Evolutionary conservation across 2,113 vertebrate genomes (phyloP).

Genomic region (Alectura lathami): DNA sequence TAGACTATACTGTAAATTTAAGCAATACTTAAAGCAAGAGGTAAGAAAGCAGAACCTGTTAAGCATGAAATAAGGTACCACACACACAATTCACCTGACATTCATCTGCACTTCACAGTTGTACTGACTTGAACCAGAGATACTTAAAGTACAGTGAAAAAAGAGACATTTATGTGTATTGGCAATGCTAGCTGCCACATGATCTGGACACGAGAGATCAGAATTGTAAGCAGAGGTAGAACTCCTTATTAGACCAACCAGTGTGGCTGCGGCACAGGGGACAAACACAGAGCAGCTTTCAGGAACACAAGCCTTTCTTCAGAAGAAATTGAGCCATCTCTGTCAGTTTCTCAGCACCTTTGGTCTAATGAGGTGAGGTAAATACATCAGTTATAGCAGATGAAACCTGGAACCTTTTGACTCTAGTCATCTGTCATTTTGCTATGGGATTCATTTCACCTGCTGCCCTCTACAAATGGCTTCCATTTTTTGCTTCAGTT

Average conservation of each 20-base stretch:
- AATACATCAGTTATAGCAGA: not conserved
- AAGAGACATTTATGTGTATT: not conserved
- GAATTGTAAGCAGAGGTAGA: not conserved
- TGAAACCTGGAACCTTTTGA: too few species aligned
- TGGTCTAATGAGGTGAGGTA: not conserved
- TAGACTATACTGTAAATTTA: not conserved
- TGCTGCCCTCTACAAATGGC: not conserved
- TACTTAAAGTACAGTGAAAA: not conserved
- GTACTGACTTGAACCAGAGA: not conserved
- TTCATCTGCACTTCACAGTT: not conserved
- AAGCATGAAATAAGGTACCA: not conserved
- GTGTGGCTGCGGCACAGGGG: not conserved
- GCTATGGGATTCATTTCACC: not conserved
- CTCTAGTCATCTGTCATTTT: not conserved
- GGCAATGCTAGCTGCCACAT: not conserved
- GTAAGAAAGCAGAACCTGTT: not conserved
- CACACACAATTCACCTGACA: not conserved
- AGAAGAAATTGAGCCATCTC: not conserved
- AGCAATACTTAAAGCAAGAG: not conserved
- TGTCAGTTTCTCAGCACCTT: not conserved
- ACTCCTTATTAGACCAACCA: not conserved
- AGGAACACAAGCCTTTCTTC: not conserved
- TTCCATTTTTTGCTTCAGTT: not conserved
- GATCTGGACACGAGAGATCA: not conserved
- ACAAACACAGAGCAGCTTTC: not conserved